Conservation (phyloP, 2,888 invertebrate genomes). For the Acrobasis suavella region DNA sequence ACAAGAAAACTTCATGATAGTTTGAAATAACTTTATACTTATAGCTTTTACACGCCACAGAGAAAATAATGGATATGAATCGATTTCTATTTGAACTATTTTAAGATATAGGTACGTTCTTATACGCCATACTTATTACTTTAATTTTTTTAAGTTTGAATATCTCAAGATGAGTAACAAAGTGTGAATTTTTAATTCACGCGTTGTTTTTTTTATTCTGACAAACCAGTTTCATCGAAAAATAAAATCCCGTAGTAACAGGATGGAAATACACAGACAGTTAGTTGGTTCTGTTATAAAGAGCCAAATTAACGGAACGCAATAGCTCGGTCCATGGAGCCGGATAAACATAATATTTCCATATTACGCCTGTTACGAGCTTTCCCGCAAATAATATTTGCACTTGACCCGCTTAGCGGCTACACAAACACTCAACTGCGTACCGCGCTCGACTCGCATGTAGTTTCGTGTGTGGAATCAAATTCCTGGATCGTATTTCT, state of each 20-base stretch:
- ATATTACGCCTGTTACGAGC: constrained; percentile 23
- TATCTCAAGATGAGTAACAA: too few relatives aligned
- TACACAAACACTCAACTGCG: constrained; percentile 20
- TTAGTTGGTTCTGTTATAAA: not conserved
- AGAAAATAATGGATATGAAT: too few relatives aligned
- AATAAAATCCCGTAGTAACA: not conserved
- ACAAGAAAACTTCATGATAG: too few relatives aligned
- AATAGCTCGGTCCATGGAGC: not conserved
- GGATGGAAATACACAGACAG: not conserved
- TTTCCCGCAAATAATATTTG: constrained; percentile 22
- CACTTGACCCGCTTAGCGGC: constrained; percentile 23
- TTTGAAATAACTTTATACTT: too few relatives aligned
- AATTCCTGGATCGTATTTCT: not conserved
- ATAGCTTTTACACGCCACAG: too few relatives aligned
- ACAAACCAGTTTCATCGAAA: not conserved
- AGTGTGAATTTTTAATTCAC: too few relatives aligned
- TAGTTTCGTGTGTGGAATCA: not conserved
- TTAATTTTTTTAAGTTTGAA: too few relatives aligned
- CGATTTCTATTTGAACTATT: too few relatives aligned
- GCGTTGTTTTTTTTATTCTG: too few relatives aligned
- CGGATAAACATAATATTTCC: constrained; percentile 24
- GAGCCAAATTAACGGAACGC: constrained; percentile 23
- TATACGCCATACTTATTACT: too few relatives aligned
- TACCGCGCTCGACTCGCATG: not conserved
- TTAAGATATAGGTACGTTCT: too few relatives aligned